Conservation (phyloP, 2,888 invertebrate genomes). For the Pardosa pseudoannulata region DNA sequence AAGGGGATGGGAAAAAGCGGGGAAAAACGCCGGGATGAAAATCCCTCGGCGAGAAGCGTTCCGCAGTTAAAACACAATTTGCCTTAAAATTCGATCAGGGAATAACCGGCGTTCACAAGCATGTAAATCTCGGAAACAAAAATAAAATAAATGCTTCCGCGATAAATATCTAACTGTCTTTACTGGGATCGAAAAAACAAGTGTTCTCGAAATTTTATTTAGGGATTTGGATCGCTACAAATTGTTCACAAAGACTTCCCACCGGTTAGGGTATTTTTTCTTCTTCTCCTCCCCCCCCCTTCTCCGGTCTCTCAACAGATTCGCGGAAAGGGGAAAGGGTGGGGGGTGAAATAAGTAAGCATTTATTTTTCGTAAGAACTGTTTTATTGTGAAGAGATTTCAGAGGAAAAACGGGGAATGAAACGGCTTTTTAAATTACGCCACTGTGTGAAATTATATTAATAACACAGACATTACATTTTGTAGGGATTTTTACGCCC, state of each 20-base stretch:
- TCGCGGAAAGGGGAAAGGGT: neutral
- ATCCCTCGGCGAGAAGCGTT: conserved; percentile 34
- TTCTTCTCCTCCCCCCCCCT: too few relatives aligned
- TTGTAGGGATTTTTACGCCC: too few relatives aligned
- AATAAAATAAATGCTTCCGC: conserved; percentile 61
- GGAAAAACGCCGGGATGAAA: conserved; percentile 20
- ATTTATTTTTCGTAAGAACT: neutral
- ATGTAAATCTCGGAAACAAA: conserved; percentile 30
- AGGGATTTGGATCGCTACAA: conserved; percentile 10
- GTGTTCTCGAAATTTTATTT: conserved; percentile 16
- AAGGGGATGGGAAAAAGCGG: neutral
- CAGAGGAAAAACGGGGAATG: too few relatives aligned
- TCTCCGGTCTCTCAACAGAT: neutral
- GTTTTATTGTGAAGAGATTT: neutral
- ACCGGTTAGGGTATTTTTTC: neutral
- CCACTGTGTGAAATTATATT: too few relatives aligned
- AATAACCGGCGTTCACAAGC: conserved; percentile 19
- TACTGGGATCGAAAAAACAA: conserved; percentile 21
- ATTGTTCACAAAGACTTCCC: conserved; percentile 1
- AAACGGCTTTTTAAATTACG: too few relatives aligned
- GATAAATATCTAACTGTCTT: conserved; percentile 66
- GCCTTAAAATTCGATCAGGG: conserved; percentile 68
- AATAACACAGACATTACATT: too few relatives aligned
- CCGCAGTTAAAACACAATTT: conserved; percentile 70
- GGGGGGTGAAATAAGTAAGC: neutral